A percentile compares a stretch with the other conserved stretches of the same genome.
phyloP scores from a whole-genome alignment of 2,888 invertebrate species.

The Pediacus dermestoides region DNA sequence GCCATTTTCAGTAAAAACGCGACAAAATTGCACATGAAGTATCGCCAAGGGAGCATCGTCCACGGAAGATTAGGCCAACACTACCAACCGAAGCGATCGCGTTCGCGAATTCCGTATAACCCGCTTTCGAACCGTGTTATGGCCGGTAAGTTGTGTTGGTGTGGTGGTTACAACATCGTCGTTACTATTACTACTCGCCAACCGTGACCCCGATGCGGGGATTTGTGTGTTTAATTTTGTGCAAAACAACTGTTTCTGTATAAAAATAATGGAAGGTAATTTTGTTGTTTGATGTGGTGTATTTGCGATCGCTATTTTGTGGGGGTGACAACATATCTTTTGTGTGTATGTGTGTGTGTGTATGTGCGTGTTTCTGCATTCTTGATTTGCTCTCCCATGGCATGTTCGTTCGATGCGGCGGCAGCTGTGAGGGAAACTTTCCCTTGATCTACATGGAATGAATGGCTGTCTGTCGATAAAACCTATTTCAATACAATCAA shows the following conservation, averaged over 20 bases:
- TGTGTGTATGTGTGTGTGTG: too few relatives aligned
- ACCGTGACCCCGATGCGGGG: slow-evolving; percentile 45
- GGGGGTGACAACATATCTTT: too few relatives aligned
- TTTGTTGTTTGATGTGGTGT: slow-evolving; percentile 23
- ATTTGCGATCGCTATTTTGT: too few relatives aligned
- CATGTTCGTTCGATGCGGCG: slow-evolving; percentile 10
- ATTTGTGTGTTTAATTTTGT: slow-evolving; percentile 37
- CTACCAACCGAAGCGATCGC: slow-evolving; percentile 31
- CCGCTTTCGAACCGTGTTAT: slow-evolving; percentile 57
- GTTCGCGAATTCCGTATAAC: slow-evolving; percentile 42
- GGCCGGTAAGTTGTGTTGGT: slow-evolving; percentile 74
- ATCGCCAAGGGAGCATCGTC: slow-evolving; percentile 34
- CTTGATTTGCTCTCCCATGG: too few relatives aligned
- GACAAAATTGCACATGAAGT: slow-evolving; percentile 36
- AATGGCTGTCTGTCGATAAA: too few relatives aligned
- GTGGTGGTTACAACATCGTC: slow-evolving; percentile 38
- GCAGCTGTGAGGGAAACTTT: slow-evolving; percentile 9
- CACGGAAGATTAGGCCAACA: slow-evolving; percentile 34
- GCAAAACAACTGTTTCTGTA: slow-evolving; percentile 38
- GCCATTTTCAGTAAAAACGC: slow-evolving; percentile 33
- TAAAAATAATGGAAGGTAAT: slow-evolving; percentile 50
- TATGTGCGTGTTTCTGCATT: too few relatives aligned
- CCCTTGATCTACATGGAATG: too few relatives aligned
- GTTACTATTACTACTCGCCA: slow-evolving; percentile 30
- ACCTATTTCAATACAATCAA: too few relatives aligned